Evolutionary conservation across 2,888 invertebrate species (phyloP), one percentile per base, ranked within the genome.

Genomic region (Drosophila gaucha): DNA sequence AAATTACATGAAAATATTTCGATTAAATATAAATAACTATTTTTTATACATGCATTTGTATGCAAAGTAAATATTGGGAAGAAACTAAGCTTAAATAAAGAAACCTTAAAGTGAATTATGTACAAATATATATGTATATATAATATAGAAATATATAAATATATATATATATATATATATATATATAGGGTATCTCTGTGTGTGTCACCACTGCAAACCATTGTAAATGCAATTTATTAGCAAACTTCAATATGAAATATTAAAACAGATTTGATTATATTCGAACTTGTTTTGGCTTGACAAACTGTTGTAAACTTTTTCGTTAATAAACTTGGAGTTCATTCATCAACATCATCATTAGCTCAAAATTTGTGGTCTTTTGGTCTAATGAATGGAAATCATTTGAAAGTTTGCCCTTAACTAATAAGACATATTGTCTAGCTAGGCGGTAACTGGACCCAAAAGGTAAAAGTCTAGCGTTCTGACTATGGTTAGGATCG

Each of bases 401-500:
- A 67, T 67, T 78, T 64, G 62, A 84, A 82, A 80, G 77, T 82
- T 80, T 69, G 62, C 57, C 68, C 51, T 31, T 43, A 60, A 60
- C 77, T 82, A 82, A 82, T 80, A 79, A 82, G 84, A 80, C 84
- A 79, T 77, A 82, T 82, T 82, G 84, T 82, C 74, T 77, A 66
- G 58, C 56, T 55, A 30, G 66, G 55, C 39, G 70, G 56, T 47
- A 43, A 57, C 30, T 16, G 46, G 20, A 54, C 26, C 44, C 65
- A 50, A 67, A 67, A 70, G 65, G 73, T 72, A 65, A 59, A 35
- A 31, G 52, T 38, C 47, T 41, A n/a, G 22, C 26, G 47, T 33
- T 28, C 31, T 26, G 24, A 9, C 41, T 24, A 41, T 14, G 14
- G 9, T 6, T 14, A 20, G 58, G 18, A 41, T n/a, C n/a, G n/a